These are phyloP conservation scores for Aspidapion aeneum DNA, from an alignment of 2,888 invertebrate species.

Conservation along the genomic window DNA sequence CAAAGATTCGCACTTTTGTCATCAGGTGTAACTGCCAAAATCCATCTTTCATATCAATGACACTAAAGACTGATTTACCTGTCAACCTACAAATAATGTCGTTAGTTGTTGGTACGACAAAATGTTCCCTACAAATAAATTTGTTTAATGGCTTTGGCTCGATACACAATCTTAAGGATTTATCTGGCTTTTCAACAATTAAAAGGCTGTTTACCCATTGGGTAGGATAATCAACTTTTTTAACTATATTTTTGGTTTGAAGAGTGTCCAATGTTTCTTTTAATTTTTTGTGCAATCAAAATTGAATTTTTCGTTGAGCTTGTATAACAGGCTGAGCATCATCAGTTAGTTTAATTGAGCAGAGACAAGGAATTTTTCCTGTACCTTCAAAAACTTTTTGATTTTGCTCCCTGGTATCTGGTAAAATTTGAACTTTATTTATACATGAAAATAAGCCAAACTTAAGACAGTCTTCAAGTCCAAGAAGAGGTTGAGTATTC, in stretches of 20 bases:
- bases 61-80: slow-evolving; percentile 17
- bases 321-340: slow-evolving; percentile 22
- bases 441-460: slow-evolving; percentile 11
- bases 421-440: slow-evolving; percentile 3
- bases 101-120: slow-evolving; percentile 13
- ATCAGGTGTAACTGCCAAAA: slow-evolving; percentile 4
- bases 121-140: slow-evolving; percentile 21
- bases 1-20: neutral
- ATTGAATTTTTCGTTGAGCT: slow-evolving; percentile 19
- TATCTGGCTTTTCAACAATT: slow-evolving; percentile 23
- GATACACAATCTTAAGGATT: slow-evolving; percentile 19
- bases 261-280: slow-evolving; percentile 22
- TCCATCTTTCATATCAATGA: slow-evolving; percentile 16
- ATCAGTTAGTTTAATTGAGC: slow-evolving; percentile 21
- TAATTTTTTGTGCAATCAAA: slow-evolving; percentile 21
- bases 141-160: slow-evolving; percentile 26
- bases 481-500: slow-evolving; percentile 11
- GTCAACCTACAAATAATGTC: slow-evolving; percentile 16
- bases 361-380: slow-evolving; percentile 21
- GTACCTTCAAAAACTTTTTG: slow-evolving; percentile 20
- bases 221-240: slow-evolving; percentile 24
- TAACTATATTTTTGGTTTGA: slow-evolving; percentile 21
- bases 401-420: slow-evolving; percentile 13
- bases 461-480: slow-evolving; percentile 14
- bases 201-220: slow-evolving; percentile 25